Percentiles rank a stretch among this genome's conserved stretches.
Evolutionary conservation across 2,113 vertebrate genomes (phyloP).

Genomic region (Mustela nigripes): DNA sequence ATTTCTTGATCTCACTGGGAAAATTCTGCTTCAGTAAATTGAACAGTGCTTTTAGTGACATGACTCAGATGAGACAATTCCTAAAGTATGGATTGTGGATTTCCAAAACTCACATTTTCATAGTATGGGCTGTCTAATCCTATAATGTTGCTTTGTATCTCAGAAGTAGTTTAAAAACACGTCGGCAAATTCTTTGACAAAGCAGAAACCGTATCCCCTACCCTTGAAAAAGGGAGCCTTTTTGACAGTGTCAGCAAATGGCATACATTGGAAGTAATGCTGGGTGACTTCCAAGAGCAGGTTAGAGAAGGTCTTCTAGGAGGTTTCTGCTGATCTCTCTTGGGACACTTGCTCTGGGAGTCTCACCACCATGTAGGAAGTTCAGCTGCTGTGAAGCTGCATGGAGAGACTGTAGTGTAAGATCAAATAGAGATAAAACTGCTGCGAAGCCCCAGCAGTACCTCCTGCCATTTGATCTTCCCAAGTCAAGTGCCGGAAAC

Average conservation of each 20-base stretch:
- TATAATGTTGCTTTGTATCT: neutral
- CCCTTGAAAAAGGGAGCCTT: neutral
- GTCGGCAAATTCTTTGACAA: neutral
- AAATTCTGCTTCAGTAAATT: conserved; percentile 55
- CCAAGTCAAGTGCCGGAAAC: neutral
- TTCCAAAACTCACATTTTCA: neutral
- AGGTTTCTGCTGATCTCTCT: neutral
- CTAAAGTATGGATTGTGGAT: neutral
- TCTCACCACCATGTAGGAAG: neutral
- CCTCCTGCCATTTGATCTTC: neutral
- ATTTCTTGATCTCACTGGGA: neutral
- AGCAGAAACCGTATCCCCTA: neutral
- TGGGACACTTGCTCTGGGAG: neutral
- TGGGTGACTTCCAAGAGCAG: neutral
- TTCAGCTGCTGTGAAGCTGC: neutral
- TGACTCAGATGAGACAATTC: conserved; percentile 53
- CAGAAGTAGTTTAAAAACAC: neutral
- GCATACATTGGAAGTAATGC: neutral
- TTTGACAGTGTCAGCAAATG: neutral
- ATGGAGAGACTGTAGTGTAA: neutral
- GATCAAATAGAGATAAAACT: neutral
- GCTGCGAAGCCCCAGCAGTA: accelerated
- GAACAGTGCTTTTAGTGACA: conserved; percentile 60
- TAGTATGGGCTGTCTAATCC: neutral
- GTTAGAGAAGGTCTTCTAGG: neutral